phyloP scores from a whole-genome alignment of 1,140 invertebrate genomes.

The Bicyclus anynana region DNA sequence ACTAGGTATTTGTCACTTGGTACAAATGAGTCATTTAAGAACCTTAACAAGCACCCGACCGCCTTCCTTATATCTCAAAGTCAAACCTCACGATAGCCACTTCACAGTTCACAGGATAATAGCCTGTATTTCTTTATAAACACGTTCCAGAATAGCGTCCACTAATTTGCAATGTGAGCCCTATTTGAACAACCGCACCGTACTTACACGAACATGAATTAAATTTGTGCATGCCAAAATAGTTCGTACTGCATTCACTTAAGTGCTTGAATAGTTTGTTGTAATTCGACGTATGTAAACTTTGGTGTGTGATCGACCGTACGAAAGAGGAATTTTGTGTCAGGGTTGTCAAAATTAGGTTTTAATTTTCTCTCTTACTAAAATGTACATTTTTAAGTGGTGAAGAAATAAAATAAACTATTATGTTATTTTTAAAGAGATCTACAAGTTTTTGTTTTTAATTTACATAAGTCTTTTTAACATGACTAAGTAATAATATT shows the following conservation, averaged over 20 bases:
- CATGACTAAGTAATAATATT: too few species aligned
- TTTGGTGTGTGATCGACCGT: conserved; percentile 9
- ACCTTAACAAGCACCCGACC: background rate
- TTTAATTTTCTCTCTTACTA: background rate
- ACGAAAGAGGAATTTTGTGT: background rate
- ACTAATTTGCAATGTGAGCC: background rate
- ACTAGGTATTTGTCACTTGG: background rate
- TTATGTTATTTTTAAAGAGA: too few species aligned
- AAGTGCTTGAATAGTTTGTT: conserved; percentile 10
- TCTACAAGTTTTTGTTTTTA: too few species aligned
- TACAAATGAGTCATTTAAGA: conserved; percentile 4
- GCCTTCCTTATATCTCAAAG: conserved; percentile 7
- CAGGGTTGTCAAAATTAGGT: background rate
- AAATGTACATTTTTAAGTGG: too few species aligned
- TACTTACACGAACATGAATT: background rate
- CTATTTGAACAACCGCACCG: background rate
- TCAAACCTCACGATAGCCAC: background rate
- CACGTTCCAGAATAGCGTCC: background rate
- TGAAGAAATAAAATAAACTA: too few species aligned
- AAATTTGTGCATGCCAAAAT: conserved; percentile 8
- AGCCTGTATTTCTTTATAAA: background rate
- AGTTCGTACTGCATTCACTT: conserved; percentile 5
- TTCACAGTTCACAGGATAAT: background rate
- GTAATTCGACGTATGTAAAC: conserved; percentile 5
- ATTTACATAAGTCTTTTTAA: too few species aligned